Evolutionary conservation across 2,797 vertebrate genomes (phyloP).

Genomic region (Crocidura indochinensis): DNA sequence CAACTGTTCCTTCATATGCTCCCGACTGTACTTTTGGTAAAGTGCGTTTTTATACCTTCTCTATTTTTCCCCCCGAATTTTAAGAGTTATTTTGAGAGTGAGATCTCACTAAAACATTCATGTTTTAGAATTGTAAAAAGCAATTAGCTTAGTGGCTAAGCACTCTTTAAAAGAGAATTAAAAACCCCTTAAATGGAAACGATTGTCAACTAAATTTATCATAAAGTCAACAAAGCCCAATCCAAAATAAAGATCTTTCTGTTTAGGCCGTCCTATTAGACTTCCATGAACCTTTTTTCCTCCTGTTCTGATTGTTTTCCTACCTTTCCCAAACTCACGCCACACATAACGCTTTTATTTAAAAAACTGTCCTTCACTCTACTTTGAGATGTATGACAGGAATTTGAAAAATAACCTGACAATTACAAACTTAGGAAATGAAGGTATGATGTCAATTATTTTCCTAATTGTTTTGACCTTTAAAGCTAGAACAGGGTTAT

Average conservation of each 20-base stretch:
- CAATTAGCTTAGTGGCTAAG: slow-evolving; percentile 45
- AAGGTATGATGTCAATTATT: slow-evolving; percentile 31
- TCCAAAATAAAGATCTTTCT: slow-evolving; percentile 46
- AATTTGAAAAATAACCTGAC: slow-evolving; percentile 53
- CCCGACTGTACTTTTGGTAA: slow-evolving; percentile 72
- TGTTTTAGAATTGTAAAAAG: slow-evolving; percentile 58
- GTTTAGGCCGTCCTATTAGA: background rate
- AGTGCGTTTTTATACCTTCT: slow-evolving; percentile 48
- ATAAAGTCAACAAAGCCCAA: slow-evolving; percentile 17
- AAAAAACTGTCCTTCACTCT: background rate
- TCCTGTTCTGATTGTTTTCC: slow-evolving; percentile 47
- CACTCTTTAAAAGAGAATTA: slow-evolving; percentile 52
- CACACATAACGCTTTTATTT: slow-evolving; percentile 11
- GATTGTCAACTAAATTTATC: slow-evolving; percentile 63
- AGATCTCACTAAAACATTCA: slow-evolving; percentile 62
- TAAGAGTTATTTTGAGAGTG: slow-evolving; percentile 63
- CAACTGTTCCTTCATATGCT: slow-evolving; percentile 51
- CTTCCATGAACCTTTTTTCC: slow-evolving; percentile 25
- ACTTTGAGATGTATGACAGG: background rate
- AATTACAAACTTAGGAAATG: slow-evolving; percentile 37
- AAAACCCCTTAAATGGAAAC: slow-evolving; percentile 37
- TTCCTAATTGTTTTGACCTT: slow-evolving; percentile 63
- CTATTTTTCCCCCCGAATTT: slow-evolving; percentile 39
- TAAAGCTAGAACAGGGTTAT: background rate
- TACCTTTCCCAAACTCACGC: background rate